Conservation (phyloP, 2,888 invertebrate genomes). For the Athripsodes cinereus region DNA sequence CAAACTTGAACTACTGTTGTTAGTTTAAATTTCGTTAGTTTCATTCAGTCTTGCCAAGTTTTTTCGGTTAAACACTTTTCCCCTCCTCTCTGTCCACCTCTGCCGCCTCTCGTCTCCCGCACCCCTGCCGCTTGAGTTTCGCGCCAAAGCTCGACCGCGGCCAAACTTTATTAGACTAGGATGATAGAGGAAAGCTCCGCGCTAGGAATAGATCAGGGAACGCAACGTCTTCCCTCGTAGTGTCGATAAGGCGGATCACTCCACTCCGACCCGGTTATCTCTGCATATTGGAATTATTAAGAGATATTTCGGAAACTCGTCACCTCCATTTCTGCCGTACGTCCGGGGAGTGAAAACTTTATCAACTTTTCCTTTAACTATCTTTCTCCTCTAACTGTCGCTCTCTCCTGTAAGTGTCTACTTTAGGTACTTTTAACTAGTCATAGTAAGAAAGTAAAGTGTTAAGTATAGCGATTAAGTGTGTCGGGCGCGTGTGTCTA, state of each 20-base stretch:
- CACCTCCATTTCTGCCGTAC: background rate
- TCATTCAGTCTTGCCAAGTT: constrained; percentile 11
- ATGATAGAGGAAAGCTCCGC: constrained; percentile 21
- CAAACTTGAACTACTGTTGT: background rate
- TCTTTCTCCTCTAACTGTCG: background rate
- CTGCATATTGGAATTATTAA: constrained; percentile 3
- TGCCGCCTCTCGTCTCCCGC: constrained; percentile 4
- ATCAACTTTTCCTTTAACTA: background rate
- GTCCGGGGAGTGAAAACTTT: constrained; percentile 3
- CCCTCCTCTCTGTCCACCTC: background rate
- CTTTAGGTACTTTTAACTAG: background rate
- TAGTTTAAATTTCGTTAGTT: constrained; percentile 3
- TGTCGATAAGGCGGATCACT: constrained; percentile 3
- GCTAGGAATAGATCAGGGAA: constrained; percentile 20
- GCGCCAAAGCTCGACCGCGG: constrained; percentile 15
- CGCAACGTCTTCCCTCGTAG: constrained; percentile 1
- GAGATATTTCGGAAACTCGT: constrained; percentile 7
- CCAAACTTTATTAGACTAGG: constrained; percentile 21
- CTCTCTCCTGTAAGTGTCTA: background rate
- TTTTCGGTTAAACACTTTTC: background rate
- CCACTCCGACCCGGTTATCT: constrained; percentile 8
- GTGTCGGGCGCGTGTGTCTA: constrained; percentile 1
- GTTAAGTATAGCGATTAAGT: background rate
- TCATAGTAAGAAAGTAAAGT: background rate
- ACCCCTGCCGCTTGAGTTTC: constrained; percentile 8